Conservation (phyloP, 2,797 vertebrate species). For the Tympanoctomys barrerae region DNA sequence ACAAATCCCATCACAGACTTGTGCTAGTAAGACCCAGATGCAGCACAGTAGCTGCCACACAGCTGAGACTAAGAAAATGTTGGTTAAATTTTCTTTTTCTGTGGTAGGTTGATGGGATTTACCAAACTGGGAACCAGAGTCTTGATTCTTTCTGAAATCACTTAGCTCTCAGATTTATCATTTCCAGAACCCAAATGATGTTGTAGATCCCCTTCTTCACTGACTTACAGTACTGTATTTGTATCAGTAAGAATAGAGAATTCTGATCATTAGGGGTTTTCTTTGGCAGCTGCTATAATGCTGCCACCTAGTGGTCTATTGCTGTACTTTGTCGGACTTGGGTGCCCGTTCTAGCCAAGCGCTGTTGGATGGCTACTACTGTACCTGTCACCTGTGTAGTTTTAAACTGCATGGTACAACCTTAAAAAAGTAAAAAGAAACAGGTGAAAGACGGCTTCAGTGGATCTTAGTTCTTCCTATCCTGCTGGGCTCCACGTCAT, state of each 20-base stretch:
- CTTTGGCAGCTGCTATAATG: not conserved
- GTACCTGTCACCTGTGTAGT: not conserved
- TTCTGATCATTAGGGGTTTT: not conserved
- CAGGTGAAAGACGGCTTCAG: not conserved
- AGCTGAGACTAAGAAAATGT: not conserved
- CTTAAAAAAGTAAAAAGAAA: slow-evolving; percentile 43
- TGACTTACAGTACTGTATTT: not conserved
- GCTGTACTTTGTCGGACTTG: not conserved
- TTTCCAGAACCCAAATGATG: not conserved
- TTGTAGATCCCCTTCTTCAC: not conserved
- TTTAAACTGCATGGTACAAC: not conserved
- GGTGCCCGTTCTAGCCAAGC: not conserved
- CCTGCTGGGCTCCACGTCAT: not conserved
- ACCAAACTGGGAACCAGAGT: not conserved
- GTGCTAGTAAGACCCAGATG: not conserved
- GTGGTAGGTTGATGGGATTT: not conserved
- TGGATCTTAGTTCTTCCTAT: not conserved
- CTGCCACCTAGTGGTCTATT: slow-evolving; percentile 52
- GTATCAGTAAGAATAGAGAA: slow-evolving; percentile 7
- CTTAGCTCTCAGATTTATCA: not conserved
- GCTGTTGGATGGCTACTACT: rapidly evolving
- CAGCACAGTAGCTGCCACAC: not conserved
- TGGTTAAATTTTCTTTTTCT: not conserved
- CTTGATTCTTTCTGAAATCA: not conserved
- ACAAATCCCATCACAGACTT: not conserved